These are phyloP conservation scores for Mellivora capensis DNA, from an alignment of 2,113 vertebrate species.

Conservation along the genomic window DNA sequence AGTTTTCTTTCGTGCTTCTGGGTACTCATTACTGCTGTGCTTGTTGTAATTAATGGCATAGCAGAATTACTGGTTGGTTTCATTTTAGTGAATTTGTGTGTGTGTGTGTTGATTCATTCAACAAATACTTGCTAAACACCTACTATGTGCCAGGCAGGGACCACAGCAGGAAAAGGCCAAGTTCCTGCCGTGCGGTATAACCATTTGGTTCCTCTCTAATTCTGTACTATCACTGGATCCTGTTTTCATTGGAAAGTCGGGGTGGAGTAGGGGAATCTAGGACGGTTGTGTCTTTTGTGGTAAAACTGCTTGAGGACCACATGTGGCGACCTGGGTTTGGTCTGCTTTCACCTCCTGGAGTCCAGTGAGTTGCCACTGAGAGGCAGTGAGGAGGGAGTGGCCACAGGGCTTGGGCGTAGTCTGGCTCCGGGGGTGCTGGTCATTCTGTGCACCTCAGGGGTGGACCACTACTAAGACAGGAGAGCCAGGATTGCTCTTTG, in stretches of 20 bases:
- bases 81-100: background rate
- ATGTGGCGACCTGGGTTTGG: background rate
- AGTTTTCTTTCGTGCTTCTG: background rate
- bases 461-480: background rate
- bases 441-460: background rate
- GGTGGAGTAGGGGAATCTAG: no score
- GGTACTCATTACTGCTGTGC: background rate
- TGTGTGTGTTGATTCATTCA: background rate
- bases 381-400: constrained; percentile 13
- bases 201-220: background rate
- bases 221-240: background rate
- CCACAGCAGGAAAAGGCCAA: background rate
- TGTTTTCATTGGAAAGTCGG: background rate
- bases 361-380: background rate
- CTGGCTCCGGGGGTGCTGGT: background rate
- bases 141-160: background rate
- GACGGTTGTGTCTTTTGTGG: background rate
- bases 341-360: background rate
- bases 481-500: background rate
- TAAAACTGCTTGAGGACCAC: background rate
- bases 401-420: background rate
- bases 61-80: background rate
- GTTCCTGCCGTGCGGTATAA: no score
- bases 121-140: background rate
- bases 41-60: background rate